phyloP scores from a whole-genome alignment of 2,113 vertebrate genomes.

The Spermophilus dauricus region DNA sequence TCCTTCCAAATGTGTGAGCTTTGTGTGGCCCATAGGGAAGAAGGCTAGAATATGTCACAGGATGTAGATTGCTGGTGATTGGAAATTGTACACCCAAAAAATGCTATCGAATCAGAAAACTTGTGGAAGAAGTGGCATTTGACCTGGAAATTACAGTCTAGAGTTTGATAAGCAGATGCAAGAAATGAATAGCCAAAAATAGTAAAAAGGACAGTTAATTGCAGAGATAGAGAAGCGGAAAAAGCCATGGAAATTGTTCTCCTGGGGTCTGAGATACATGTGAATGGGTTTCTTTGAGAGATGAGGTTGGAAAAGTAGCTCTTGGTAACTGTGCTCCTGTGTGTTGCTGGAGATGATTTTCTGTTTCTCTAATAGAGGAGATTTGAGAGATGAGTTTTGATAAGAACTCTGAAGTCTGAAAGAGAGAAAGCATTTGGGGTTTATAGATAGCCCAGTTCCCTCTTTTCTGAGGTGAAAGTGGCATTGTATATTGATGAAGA shows the following conservation, averaged over 20 bases:
- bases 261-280: not conserved
- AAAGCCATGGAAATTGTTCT: not conserved
- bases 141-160: not conserved
- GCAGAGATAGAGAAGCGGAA: not conserved
- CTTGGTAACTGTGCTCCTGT: not conserved
- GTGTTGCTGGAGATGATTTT: not conserved
- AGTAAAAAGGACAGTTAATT: not conserved
- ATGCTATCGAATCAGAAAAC: not conserved
- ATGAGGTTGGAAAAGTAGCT: not conserved
- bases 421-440: not conserved
- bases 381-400: not conserved
- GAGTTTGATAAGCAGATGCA: not conserved
- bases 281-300: not conserved
- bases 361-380: not conserved
- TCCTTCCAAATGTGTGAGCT: not conserved
- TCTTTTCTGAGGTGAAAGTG: not conserved
- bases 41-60: not conserved
- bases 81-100: not conserved
- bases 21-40: not conserved
- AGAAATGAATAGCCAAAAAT: not conserved
- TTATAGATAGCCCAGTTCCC: not conserved
- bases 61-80: not conserved
- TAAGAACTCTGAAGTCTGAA: slow-evolving; percentile 31
- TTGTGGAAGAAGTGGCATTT: not conserved
- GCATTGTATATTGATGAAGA: not conserved